Conservation (phyloP, 2,888 invertebrate species). For the Gisinianus flammeolus region DNA sequence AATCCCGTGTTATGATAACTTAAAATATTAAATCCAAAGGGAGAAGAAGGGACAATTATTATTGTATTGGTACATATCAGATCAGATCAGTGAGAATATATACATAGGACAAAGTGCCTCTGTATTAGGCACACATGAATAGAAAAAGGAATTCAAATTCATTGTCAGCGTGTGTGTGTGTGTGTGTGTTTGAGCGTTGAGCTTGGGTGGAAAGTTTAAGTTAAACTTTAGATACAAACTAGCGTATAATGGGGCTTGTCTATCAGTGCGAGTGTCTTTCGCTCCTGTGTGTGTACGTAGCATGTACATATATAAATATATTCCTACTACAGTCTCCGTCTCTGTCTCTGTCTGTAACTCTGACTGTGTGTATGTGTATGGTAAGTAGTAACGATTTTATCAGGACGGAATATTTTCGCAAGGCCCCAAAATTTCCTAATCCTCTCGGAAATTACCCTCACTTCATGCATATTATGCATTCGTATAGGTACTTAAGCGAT, state of each 20-base stretch:
- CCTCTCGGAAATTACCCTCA: slow-evolving; percentile 26
- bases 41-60: not conserved
- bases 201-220: not conserved
- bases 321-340: no score
- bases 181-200: not conserved
- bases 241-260: slow-evolving; percentile 19
- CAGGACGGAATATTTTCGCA: slow-evolving; percentile 28
- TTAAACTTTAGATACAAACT: not conserved
- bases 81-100: no score
- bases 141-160: no score
- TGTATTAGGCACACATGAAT: no score
- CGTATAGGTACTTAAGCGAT: not conserved
- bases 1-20: not conserved
- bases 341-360: no score
- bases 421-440: slow-evolving; percentile 33
- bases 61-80: no score
- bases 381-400: slow-evolving; percentile 16
- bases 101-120: no score
- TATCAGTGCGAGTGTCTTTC: not conserved
- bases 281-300: not conserved
- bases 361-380: not conserved
- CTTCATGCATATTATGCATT: slow-evolving; percentile 8
- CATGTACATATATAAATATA: not conserved
- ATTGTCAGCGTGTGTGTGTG: no score
- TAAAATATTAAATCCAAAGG: not conserved